Conservation (phyloP, 2,113 vertebrate species). For the Suncus etruscus region DNA sequence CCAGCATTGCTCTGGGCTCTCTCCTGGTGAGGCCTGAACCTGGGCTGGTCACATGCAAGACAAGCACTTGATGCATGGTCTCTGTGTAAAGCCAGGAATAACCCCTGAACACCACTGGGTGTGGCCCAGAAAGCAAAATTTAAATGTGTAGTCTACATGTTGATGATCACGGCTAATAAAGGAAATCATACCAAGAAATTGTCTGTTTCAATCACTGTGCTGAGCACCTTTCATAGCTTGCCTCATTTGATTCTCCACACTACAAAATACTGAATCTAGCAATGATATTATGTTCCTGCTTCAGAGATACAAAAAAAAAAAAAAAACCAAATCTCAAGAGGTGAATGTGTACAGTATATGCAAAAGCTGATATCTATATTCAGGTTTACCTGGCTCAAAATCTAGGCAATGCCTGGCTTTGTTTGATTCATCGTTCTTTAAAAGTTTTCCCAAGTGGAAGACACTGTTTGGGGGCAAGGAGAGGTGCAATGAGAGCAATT, state of each 20-base stretch:
- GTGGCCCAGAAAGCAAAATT: neutral
- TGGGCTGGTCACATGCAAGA: neutral
- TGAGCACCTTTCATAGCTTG: neutral
- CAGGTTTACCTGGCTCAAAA: neutral
- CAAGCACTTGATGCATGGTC: neutral
- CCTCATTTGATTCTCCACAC: neutral
- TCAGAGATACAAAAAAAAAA: neutral
- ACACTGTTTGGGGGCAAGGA: too few species aligned
- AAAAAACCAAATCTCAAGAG: neutral
- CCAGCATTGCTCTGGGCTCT: too few species aligned
- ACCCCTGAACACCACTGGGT: neutral
- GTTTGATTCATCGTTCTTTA: neutral
- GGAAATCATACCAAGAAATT: neutral
- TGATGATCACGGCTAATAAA: neutral
- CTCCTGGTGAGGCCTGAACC: neutral
- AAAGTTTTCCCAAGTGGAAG: neutral
- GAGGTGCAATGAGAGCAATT: too few species aligned
- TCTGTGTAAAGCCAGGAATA: neutral
- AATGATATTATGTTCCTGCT: neutral
- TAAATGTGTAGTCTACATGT: neutral
- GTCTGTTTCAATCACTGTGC: neutral
- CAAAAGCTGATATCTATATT: constrained; percentile 5
- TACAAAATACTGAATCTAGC: neutral
- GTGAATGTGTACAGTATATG: neutral
- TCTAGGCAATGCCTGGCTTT: neutral